Conservation (phyloP, 1,140 invertebrate species). For the Cataglyphis hispanica region DNA sequence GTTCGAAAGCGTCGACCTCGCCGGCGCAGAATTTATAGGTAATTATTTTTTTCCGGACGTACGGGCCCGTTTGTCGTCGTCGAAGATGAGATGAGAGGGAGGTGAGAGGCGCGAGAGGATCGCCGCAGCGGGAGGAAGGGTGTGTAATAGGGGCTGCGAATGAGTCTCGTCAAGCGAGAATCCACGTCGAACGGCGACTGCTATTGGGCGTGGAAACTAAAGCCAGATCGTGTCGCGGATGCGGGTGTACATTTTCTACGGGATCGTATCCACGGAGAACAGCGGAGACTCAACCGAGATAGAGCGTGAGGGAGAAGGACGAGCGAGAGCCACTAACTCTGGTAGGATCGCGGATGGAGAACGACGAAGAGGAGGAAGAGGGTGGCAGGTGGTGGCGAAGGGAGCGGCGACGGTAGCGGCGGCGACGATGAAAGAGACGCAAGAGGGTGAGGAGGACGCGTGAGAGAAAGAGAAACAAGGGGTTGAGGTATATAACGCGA, state of each 20-base stretch:
- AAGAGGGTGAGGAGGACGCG: constrained; percentile 17
- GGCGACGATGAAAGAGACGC: not conserved
- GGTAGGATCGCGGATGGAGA: constrained; percentile 43
- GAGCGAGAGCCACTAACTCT: constrained; percentile 41
- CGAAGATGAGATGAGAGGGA: constrained; percentile 60
- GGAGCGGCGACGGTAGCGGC: not conserved
- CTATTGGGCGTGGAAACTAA: constrained; percentile 76
- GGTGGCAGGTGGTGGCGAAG: not conserved
- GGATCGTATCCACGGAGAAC: constrained; percentile 74
- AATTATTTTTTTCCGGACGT: constrained; percentile 81
- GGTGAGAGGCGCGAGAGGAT: constrained; percentile 42
- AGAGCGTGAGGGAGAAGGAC: constrained; percentile 56
- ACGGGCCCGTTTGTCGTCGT: constrained; percentile 48
- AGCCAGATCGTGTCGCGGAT: constrained; percentile 76
- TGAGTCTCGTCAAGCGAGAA: constrained; percentile 70
- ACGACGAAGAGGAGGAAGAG: constrained; percentile 45
- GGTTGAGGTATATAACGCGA: constrained; percentile 77
- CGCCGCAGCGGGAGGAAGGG: not conserved
- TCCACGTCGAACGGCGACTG: constrained; percentile 64
- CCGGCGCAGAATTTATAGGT: constrained; percentile 83
- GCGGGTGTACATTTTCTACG: constrained; percentile 74
- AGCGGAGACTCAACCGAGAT: constrained; percentile 45
- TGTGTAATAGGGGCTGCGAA: constrained; percentile 51
- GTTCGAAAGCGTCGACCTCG: constrained; percentile 57
- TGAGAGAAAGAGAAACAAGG: constrained; percentile 19